phyloP scores from a whole-genome alignment of 2,797 vertebrate genomes.

The Hyperoplus immaculatus region DNA sequence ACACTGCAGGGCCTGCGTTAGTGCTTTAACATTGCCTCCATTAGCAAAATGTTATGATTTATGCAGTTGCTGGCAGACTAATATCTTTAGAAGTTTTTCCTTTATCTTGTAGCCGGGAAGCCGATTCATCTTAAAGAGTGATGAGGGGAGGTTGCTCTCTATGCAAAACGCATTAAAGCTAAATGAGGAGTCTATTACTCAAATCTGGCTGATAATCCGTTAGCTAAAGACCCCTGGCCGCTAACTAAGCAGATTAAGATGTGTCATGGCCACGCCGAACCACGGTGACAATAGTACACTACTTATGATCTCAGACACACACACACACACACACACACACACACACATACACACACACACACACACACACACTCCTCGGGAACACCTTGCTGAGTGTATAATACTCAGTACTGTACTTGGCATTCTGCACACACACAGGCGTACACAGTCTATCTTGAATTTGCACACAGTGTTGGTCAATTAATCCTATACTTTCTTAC shows the following conservation, averaged over 20 bases:
- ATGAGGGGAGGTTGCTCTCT: constrained; percentile 95
- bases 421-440: constrained; percentile 19
- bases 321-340: constrained; percentile 18
- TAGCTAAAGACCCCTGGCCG: constrained; percentile 90
- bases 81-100: constrained; percentile 92
- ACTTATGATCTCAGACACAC: constrained; percentile 49
- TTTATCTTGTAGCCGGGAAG: constrained; percentile 86
- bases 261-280: constrained; percentile 77
- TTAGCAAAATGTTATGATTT: constrained; percentile 96
- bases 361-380: not conserved
- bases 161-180: constrained; percentile 98
- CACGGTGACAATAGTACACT: constrained; percentile 63
- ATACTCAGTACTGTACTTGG: constrained; percentile 12
- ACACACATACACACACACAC: not conserved
- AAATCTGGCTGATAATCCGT: constrained; percentile 92
- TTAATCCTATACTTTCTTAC: constrained; percentile 41
- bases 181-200: constrained; percentile 99
- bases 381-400: constrained; percentile 5
- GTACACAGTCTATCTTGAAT: not conserved
- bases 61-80: constrained; percentile 92
- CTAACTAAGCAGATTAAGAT: constrained; percentile 93
- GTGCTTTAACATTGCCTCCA: constrained; percentile 87
- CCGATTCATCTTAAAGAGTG: constrained; percentile 98
- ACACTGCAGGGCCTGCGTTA: constrained; percentile 15
- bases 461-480: constrained; percentile 32